phyloP scores from a whole-genome alignment of 2,113 vertebrate species.

The Eclectus roratus region DNA sequence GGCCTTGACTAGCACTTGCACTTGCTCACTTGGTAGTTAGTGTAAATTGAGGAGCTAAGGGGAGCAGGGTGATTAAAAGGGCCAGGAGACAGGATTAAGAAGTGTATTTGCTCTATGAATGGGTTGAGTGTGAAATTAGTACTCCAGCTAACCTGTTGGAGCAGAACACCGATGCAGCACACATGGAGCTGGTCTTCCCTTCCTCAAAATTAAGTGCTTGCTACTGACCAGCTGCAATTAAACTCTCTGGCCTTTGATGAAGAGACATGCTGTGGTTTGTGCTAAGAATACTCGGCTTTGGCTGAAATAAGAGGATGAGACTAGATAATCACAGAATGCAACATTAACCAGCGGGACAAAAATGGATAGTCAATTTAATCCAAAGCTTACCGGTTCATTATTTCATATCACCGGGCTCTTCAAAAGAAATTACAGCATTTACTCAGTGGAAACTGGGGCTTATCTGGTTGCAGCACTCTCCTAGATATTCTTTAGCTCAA shows the following conservation, averaged over 20 bases:
- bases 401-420: constrained; percentile 38
- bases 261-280: neutral
- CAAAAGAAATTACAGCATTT: constrained; percentile 15
- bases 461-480: neutral
- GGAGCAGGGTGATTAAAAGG: neutral
- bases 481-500: neutral
- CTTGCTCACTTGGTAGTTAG: neutral
- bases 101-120: neutral
- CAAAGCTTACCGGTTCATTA: constrained; percentile 45
- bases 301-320: neutral
- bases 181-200: neutral
- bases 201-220: neutral
- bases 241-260: neutral
- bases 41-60: neutral
- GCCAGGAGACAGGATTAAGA: neutral
- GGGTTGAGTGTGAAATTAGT: neutral
- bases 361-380: constrained; percentile 35
- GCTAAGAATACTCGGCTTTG: constrained; percentile 1
- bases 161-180: neutral
- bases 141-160: neutral
- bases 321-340: constrained; percentile 43
- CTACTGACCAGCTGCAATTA: neutral
- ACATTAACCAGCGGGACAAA: constrained; percentile 38
- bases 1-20: neutral
- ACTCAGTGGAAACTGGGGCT: neutral